Evolutionary conservation across 2,888 invertebrate genomes (phyloP).

Genomic region (Gibbula magus): DNA sequence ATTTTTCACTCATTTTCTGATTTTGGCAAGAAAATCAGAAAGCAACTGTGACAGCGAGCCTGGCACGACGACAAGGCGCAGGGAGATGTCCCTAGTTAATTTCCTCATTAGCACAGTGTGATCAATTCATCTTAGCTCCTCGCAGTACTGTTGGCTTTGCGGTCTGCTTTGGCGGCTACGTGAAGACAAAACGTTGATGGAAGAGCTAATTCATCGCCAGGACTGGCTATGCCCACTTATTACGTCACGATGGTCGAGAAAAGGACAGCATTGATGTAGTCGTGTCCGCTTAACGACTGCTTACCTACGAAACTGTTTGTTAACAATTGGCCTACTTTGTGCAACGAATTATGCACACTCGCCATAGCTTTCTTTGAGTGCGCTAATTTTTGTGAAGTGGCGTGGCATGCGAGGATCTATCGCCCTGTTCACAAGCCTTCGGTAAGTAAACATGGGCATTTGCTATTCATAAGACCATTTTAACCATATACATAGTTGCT

Average conservation of each 20-base stretch:
- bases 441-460: conserved; percentile 14
- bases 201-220: no score
- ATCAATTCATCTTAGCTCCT: no score
- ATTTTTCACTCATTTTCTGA: no score
- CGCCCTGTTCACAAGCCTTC: not conserved
- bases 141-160: no score
- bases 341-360: not conserved
- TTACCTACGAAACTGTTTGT: not conserved
- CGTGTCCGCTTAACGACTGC: not conserved
- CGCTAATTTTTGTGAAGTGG: conserved; percentile 7
- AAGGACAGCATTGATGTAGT: not conserved
- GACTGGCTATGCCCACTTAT: not conserved
- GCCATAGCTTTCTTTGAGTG: not conserved
- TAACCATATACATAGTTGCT: conserved; percentile 16
- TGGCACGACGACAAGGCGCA: no score
- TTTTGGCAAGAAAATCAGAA: no score
- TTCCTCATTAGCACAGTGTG: no score
- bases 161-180: no score
- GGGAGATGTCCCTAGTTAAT: no score
- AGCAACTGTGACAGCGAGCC: no score
- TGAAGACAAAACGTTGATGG: no score
- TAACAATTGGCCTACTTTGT: not conserved
- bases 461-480: not conserved
- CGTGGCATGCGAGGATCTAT: not conserved
- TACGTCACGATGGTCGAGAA: conserved; percentile 3